Base-by-base conservation (phyloP, 1,140 invertebrate genomes). In the Bombus breviceps region DNA sequence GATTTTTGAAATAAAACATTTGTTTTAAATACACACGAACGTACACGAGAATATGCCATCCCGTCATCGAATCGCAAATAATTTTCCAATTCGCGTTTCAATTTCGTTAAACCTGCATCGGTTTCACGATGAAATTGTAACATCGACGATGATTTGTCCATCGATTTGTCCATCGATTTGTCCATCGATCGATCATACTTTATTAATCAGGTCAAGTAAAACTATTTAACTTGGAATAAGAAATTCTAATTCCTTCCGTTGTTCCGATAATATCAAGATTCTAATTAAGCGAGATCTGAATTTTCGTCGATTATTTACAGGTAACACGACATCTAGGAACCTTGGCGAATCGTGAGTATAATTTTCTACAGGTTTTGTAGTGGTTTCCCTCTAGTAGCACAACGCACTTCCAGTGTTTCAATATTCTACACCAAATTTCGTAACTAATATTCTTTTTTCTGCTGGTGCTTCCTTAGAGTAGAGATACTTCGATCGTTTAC, bases 1-100 rank as follows among this genome's bases (percentile, higher is more conserved):
- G 94, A 95, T 94, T 95, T 95, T 94, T 93, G 86, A 94, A 95
- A 94, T 95, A 95, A 95, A 95, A 94, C 89, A 93, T 94, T 95
- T 95, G 94, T 94, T 95, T 95, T 94, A 91, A 94, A 94, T 93
- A 93, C 85, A 91, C 81, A 91, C 69, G 75, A 86, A 83, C 62
- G 82, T 88, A 83, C 83, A 85, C 72, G 79, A 88, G 57, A 83
- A 81, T 81, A 34, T 87, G 75, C 85, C 87, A 74, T 86, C 69
- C 77, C 68, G 47, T 59, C 66, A 68, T 32, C 32, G 22, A 3
- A 28, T 39, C 34, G n/a, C 15, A 32, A 66, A 18, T 25, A 68
- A 22, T 34, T 37, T 41, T 72, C 39, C 22, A 37, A 53, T 22
- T 53, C 5, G 18, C 47, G 18, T 53, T 53, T 37, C 34, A 34